These are phyloP conservation scores for Ataeniobius toweri DNA, from an alignment of 2,797 vertebrate genomes.

Conservation along the genomic window DNA sequence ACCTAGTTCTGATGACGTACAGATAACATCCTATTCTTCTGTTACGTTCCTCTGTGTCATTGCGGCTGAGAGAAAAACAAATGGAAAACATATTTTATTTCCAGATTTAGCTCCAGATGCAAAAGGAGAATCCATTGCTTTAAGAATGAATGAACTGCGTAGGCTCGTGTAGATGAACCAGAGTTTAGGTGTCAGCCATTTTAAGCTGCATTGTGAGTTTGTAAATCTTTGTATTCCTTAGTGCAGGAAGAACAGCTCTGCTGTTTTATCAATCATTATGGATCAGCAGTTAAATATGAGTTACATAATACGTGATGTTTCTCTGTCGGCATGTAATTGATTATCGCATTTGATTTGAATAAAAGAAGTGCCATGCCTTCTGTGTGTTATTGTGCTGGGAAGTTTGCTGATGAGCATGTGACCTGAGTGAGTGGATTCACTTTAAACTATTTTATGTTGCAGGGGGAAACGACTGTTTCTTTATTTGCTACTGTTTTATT, in stretches of 20 bases:
- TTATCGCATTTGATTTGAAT: constrained; percentile 75
- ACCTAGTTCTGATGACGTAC: constrained; percentile 15
- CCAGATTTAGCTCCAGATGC: constrained; percentile 19
- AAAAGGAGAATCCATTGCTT: constrained; percentile 37
- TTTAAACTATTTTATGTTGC: too few species aligned
- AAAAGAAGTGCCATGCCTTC: constrained; percentile 78
- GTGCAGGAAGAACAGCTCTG: constrained; percentile 31
- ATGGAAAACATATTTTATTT: constrained; percentile 30
- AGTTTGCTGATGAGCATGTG: neutral
- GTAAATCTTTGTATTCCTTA: constrained; percentile 41
- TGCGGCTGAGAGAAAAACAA: constrained; percentile 18
- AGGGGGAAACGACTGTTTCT: neutral
- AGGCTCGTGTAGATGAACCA: constrained; percentile 18
- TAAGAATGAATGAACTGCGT: constrained; percentile 39
- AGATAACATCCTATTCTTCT: constrained; percentile 19
- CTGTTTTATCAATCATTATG: constrained; percentile 55
- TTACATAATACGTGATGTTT: constrained; percentile 46
- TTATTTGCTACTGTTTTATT: neutral
- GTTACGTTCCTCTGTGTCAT: constrained; percentile 31
- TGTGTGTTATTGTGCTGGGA: constrained; percentile 27
- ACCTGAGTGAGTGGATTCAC: neutral
- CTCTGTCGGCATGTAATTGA: constrained; percentile 43
- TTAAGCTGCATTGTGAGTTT: constrained; percentile 48
- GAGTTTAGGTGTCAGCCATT: constrained; percentile 30
- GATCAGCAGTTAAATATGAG: constrained; percentile 51